Conservation (phyloP, 2,888 invertebrate species). For the Macrosiphum euphorbiae region DNA sequence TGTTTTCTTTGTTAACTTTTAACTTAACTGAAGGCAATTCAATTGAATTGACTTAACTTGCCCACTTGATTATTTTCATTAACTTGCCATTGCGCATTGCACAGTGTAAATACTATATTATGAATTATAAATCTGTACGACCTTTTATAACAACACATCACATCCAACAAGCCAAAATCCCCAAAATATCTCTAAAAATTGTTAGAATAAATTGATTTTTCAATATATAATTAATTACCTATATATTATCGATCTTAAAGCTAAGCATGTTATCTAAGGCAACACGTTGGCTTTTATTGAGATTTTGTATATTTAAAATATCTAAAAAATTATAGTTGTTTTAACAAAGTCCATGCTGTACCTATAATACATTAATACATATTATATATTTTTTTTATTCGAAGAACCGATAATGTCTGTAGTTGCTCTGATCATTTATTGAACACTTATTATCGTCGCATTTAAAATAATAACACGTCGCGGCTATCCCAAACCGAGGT, state of each 20-base stretch:
- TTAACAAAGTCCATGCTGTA: neutral
- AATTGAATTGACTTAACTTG: too few species aligned
- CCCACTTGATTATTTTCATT: too few species aligned
- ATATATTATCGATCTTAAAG: neutral
- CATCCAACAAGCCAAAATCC: neutral
- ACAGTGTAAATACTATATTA: neutral
- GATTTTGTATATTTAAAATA: too few species aligned
- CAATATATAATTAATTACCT: too few species aligned
- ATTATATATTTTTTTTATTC: neutral
- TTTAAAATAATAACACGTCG: conserved; percentile 3
- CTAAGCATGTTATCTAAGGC: too few species aligned
- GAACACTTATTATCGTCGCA: neutral
- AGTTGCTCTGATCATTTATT: neutral
- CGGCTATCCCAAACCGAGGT: neutral
- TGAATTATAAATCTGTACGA: too few species aligned
- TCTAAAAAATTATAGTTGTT: neutral
- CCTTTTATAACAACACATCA: too few species aligned
- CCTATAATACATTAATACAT: neutral
- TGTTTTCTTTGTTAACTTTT: too few species aligned
- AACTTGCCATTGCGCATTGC: too few species aligned
- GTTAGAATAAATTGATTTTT: neutral
- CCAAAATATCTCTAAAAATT: neutral
- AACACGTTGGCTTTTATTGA: too few species aligned
- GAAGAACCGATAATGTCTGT: neutral
- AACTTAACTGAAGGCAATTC: too few species aligned